Evolutionary conservation across 2,797 vertebrate species (phyloP).

Genomic region (Enteromius fasciolatus): DNA sequence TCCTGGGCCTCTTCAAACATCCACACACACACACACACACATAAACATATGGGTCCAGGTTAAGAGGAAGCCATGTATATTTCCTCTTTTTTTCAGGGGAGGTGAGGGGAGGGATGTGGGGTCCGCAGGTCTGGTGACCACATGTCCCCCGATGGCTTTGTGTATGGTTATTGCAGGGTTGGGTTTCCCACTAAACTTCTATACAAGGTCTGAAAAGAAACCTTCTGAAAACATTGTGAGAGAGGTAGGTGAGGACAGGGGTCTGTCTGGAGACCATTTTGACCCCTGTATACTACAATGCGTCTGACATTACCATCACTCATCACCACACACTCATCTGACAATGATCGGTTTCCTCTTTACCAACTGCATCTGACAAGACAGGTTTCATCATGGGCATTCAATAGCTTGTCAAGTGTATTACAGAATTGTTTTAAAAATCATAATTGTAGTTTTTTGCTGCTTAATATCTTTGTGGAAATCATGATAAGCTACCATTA

Average conservation of each 20-base stretch:
- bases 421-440: slow-evolving; percentile 67
- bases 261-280: slow-evolving; percentile 57
- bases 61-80: slow-evolving; percentile 75
- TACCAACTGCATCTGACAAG: not conserved
- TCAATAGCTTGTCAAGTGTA: slow-evolving; percentile 52
- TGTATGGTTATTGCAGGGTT: slow-evolving; percentile 66
- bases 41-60: slow-evolving; percentile 59
- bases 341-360: slow-evolving; percentile 9
- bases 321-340: slow-evolving; percentile 43
- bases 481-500: not conserved
- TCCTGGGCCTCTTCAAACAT: slow-evolving; percentile 22
- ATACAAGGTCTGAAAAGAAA: slow-evolving; percentile 72
- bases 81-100: slow-evolving; percentile 73
- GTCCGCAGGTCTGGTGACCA: slow-evolving; percentile 79
- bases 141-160: slow-evolving; percentile 74
- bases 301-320: slow-evolving; percentile 48
- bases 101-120: slow-evolving; percentile 54
- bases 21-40: slow-evolving; percentile 12
- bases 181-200: slow-evolving; percentile 74
- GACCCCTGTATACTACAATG: slow-evolving; percentile 55
- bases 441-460: slow-evolving; percentile 47
- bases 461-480: not conserved
- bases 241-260: slow-evolving; percentile 66
- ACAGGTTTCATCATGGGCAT: slow-evolving; percentile 15
- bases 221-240: slow-evolving; percentile 69